A percentile compares a stretch with the other conserved stretches of the same genome.
Conservation (phyloP, 2,113 vertebrate genomes). For the Prochilodus magdalenae region DNA sequence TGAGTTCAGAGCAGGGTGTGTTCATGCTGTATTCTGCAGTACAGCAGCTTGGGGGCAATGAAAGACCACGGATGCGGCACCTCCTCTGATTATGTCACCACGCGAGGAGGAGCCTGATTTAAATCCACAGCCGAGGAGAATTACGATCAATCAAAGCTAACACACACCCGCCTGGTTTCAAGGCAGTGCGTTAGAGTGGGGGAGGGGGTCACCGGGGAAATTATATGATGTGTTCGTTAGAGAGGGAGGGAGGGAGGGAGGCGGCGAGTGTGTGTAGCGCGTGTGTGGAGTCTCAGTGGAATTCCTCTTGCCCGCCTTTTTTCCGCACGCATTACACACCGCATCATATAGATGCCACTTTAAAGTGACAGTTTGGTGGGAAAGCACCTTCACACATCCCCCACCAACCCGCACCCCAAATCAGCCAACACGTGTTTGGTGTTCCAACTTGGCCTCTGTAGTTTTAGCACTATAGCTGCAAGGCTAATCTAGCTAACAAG, state of each 20-base stretch:
- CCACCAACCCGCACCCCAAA: background rate
- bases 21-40: background rate
- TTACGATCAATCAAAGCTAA: slow-evolving; percentile 18
- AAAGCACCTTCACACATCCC: no score
- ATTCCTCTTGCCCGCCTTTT: background rate
- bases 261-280: background rate
- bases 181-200: background rate
- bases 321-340: background rate
- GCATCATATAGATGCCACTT: background rate
- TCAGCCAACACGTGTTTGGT: no score
- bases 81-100: slow-evolving; percentile 5
- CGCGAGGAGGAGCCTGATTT: slow-evolving; percentile 22
- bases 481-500: background rate
- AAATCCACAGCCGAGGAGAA: slow-evolving; percentile 15
- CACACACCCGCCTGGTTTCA: background rate
- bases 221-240: slow-evolving; percentile 8
- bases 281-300: background rate
- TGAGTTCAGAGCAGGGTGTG: background rate
- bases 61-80: background rate
- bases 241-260: background rate
- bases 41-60: background rate
- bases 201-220: background rate
- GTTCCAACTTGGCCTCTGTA: no score
- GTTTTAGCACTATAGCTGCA: background rate
- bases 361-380: background rate